Conservation (phyloP, 2,113 vertebrate species). For the Pachycephala philippinensis region DNA sequence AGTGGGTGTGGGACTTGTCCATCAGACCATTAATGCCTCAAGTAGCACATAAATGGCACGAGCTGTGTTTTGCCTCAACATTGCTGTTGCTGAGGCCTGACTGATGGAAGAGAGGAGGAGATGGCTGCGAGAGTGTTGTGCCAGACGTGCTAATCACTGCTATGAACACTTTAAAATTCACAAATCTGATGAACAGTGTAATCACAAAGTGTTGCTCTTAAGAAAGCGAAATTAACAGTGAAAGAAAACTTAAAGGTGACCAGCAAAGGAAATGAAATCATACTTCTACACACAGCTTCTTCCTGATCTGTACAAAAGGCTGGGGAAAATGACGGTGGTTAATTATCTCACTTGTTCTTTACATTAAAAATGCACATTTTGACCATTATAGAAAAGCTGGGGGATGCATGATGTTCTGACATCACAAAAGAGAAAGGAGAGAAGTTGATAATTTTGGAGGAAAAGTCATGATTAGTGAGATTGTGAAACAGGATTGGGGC, state of each 20-base stretch:
- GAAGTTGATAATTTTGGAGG: not conserved
- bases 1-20: not conserved
- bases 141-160: not conserved
- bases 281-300: not conserved
- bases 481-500: not conserved
- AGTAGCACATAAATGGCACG: not conserved
- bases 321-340: not conserved
- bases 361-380: slow-evolving; percentile 11
- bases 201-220: not conserved
- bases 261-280: slow-evolving; percentile 38
- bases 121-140: not conserved
- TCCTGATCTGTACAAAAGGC: not conserved
- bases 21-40: not conserved
- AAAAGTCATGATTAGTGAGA: not conserved
- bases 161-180: not conserved
- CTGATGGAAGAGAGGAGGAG: not conserved
- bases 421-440: not conserved
- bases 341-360: slow-evolving; percentile 53
- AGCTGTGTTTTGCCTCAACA: not conserved
- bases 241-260: slow-evolving; percentile 4
- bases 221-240: slow-evolving; percentile 3
- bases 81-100: not conserved
- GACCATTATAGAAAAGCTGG: not conserved
- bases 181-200: not conserved
- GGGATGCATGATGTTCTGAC: not conserved